Conservation (phyloP, 2,888 invertebrate species). For the Epistrophe grossulariae region DNA sequence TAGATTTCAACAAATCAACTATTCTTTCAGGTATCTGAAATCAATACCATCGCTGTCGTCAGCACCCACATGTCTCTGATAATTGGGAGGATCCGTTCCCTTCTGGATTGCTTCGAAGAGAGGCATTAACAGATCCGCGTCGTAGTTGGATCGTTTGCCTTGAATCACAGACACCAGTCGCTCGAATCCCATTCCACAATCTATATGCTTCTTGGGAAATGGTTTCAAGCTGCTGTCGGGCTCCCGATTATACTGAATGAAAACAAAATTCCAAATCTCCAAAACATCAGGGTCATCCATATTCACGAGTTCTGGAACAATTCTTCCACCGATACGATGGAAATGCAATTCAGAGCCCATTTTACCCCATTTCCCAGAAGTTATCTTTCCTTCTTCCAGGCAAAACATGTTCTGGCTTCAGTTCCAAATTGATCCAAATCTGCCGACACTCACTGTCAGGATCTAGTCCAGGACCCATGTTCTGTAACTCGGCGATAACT, state of each 20-base stretch:
- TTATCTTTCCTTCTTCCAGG: conserved; percentile 98
- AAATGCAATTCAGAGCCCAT: conserved; percentile 99
- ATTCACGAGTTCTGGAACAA: conserved; percentile 97
- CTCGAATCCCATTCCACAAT: conserved; percentile 99
- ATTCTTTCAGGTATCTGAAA: too few relatives aligned
- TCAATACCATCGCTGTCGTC: conserved; percentile 97
- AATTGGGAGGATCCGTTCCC: conserved; percentile 92
- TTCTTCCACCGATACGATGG: conserved; percentile 96
- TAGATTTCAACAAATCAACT: too few relatives aligned
- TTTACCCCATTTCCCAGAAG: conserved; percentile 99
- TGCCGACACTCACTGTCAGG: conserved; percentile 97
- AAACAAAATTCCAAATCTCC: conserved; percentile 99
- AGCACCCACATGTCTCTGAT: conserved; percentile 94
- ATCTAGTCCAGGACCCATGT: too few relatives aligned
- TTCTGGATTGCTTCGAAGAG: conserved; percentile 96
- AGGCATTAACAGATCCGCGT: conserved; percentile 98
- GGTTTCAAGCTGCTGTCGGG: conserved; percentile 91
- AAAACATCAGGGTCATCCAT: conserved; percentile 99
- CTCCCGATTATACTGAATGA: conserved; percentile 99
- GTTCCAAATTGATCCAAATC: conserved; percentile 90
- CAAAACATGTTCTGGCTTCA: conserved; percentile 90
- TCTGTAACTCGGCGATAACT: too few relatives aligned
- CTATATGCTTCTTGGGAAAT: conserved; percentile 98
- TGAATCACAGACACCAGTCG: conserved; percentile 98
- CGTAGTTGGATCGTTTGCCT: conserved; percentile 98